Percentiles rank a stretch among this genome's conserved stretches.
Evolutionary conservation across 2,113 vertebrate genomes (phyloP).

Genomic region (Tetraodon nigroviridis): DNA sequence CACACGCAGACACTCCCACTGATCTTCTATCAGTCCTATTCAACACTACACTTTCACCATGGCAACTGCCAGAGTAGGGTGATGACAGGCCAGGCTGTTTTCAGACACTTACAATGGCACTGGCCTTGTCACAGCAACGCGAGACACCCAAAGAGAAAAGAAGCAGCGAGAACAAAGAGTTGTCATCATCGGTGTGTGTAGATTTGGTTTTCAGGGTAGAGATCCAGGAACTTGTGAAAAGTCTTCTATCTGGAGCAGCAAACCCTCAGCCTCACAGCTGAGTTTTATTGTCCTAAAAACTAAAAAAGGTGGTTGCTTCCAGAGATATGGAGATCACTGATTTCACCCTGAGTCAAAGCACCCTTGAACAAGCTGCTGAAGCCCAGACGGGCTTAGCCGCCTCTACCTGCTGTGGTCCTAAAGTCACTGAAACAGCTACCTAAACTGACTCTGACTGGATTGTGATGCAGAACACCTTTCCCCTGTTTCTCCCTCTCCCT

Average conservation of each 20-base stretch:
- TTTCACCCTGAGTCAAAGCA: too few species aligned
- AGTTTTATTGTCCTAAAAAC: too few species aligned
- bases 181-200: background rate
- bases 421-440: too few species aligned
- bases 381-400: too few species aligned
- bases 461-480: too few species aligned
- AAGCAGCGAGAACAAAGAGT: slow-evolving; percentile 26
- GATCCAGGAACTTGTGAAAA: slow-evolving; percentile 17
- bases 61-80: slow-evolving; percentile 52
- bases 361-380: too few species aligned
- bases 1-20: slow-evolving; percentile 10
- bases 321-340: too few species aligned
- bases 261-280: background rate
- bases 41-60: slow-evolving; percentile 60
- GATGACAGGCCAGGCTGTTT: slow-evolving; percentile 46
- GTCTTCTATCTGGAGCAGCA: slow-evolving; percentile 2
- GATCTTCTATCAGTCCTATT: slow-evolving; percentile 25
- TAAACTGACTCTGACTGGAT: too few species aligned
- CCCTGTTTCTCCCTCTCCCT: too few species aligned
- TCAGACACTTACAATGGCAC: slow-evolving; percentile 35
- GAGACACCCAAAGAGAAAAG: background rate
- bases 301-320: too few species aligned
- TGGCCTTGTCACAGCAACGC: slow-evolving; percentile 46
- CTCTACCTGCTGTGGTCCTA: too few species aligned
- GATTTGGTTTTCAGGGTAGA: background rate